phyloP scores from a whole-genome alignment of 2,888 invertebrate species.

The Lepas anatifera region DNA sequence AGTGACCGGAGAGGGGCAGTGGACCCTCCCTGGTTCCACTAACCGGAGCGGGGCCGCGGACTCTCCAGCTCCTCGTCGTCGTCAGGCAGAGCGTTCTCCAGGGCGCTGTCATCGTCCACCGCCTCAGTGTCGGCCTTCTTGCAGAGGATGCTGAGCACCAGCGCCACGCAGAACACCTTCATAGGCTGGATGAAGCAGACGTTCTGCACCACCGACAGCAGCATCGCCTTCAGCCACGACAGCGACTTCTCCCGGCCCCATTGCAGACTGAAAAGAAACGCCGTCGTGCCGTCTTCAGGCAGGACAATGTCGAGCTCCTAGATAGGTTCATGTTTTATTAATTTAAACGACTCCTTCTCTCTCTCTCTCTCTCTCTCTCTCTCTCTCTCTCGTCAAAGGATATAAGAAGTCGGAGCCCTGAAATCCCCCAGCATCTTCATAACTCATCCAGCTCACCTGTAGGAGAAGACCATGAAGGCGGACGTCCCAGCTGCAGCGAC shows the following conservation, averaged over 20 bases:
- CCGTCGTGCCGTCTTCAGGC: too few species aligned
- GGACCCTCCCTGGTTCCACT: too few species aligned
- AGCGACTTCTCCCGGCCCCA: conserved; percentile 34
- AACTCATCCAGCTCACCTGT: conserved; percentile 21
- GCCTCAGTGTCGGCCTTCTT: conserved; percentile 28
- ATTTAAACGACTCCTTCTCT: too few species aligned
- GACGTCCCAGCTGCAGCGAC: conserved; percentile 29
- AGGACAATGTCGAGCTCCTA: too few species aligned
- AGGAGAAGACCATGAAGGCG: conserved; percentile 34
- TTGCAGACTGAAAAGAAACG: conserved; percentile 33
- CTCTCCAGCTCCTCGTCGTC: conserved; percentile 26
- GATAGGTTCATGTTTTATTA: too few species aligned
- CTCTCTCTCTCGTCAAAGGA: too few species aligned
- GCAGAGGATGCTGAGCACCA: conserved; percentile 24
- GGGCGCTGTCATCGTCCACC: conserved; percentile 28
- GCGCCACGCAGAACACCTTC: conserved; percentile 27
- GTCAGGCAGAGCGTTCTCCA: conserved; percentile 26
- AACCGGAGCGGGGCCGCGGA: conserved; percentile 13
- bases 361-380: too few species aligned
- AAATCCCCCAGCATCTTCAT: too few species aligned
- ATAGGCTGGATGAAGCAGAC: conserved; percentile 36
- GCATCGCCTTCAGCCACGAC: conserved; percentile 37
- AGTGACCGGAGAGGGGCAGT: too few species aligned
- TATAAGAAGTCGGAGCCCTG: too few species aligned
- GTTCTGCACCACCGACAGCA: conserved; percentile 35